Percentiles rank a stretch among this genome's conserved stretches.
These are phyloP conservation scores for Lagopus leucura DNA, from an alignment of 2,113 vertebrate species.

Conservation along the genomic window DNA sequence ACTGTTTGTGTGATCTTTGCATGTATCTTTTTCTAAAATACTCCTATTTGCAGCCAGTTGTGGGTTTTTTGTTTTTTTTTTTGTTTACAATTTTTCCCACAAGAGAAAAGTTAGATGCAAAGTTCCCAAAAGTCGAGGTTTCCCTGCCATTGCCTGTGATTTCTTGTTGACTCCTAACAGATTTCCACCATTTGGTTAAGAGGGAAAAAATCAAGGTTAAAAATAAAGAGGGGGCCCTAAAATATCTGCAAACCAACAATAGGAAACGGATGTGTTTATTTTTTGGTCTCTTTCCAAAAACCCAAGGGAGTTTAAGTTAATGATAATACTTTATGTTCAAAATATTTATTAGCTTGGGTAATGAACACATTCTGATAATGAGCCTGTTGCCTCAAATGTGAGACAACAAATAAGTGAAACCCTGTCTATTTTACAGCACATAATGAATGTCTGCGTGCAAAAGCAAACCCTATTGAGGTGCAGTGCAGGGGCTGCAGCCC, in stretches of 20 bases:
- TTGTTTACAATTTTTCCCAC: neutral
- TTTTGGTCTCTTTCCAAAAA: slow-evolving; percentile 54
- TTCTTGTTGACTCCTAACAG: neutral
- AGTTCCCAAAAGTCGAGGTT: neutral
- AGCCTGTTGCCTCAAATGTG: neutral
- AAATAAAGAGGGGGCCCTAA: slow-evolving; percentile 46
- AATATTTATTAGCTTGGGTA: slow-evolving; percentile 11
- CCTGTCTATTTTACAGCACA: neutral
- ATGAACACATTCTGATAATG: slow-evolving; percentile 22
- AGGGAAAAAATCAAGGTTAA: slow-evolving; percentile 25
- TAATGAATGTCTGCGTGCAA: neutral
- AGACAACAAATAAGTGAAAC: slow-evolving; percentile 25
- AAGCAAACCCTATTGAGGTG: neutral
- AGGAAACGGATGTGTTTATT: slow-evolving; percentile 38
- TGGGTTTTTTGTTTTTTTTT: neutral
- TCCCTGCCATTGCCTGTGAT: neutral
- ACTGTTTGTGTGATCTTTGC: neutral
- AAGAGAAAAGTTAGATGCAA: neutral
- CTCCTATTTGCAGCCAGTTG: fast-evolving
- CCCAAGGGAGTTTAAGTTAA: neutral
- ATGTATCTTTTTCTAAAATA: neutral
- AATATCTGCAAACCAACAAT: slow-evolving; percentile 44
- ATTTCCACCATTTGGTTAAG: neutral
- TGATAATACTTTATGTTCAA: slow-evolving; percentile 41
- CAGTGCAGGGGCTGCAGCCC: neutral